Evolutionary conservation across 1,140 invertebrate species (phyloP), one percentile per base, ranked within the genome.

Genomic region (Lucilia cuprina): DNA sequence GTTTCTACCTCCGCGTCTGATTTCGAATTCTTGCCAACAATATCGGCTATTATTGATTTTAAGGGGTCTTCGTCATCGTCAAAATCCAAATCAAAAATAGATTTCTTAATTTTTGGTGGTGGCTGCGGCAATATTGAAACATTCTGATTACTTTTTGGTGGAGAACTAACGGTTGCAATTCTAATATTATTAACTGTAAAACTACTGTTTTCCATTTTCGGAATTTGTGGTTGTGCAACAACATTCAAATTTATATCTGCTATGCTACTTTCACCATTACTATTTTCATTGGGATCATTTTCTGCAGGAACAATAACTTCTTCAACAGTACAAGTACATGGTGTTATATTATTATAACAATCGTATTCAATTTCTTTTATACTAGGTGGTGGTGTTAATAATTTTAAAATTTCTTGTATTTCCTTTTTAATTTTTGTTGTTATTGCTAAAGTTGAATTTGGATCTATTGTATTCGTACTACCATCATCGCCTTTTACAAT

Each of bases 51-150:
- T 77, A 88, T 86, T 41, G 80, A 87, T 82, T 86, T 85, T 85
- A 91, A 75, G 34, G 86, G 86, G 86, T 91, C 88, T 3, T 91
- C 86, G 47, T 89, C 86, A 50, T 91, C 87, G 85, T 90, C 89
- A 82, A 88, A 90, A 84, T 87, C 87, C 70, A 91, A 86, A 84
- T 89, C 88, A 86, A 88, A 87, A 65, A 91, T 90, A 3, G 87
- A 88, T 84, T 89, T 89, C 0, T 86, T 84, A 1, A 88, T 87
- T 82, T 89, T 90, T 50, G 19, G 8, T 65, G 12, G 14, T n/a
- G 83, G 55, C 14, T 35, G 47, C 25, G 17, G 74, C 5, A 82
- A 9, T 19, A 13, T 9, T 5, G 49, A 14, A 9, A 49, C 49
- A 2, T 49, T 12, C 49, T 12, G 13, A 49, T 49, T 1, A 2